phyloP scores from a whole-genome alignment of 2,113 vertebrate species.

The Perca fluviatilis region DNA sequence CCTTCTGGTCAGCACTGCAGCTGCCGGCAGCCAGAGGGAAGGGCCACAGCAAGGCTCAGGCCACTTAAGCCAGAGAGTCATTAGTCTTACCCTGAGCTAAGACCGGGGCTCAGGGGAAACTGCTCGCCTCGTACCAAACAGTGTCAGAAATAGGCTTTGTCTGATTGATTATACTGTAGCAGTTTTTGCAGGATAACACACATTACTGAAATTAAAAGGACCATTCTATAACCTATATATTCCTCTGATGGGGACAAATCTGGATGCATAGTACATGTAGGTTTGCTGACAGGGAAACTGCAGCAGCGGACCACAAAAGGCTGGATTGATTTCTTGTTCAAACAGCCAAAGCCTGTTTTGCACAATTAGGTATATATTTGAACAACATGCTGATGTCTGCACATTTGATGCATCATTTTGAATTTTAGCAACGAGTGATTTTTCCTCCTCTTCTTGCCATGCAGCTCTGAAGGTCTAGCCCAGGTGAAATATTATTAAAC shows the following conservation, averaged over 20 bases:
- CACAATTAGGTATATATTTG: conserved; percentile 69
- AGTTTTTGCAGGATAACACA: conserved; percentile 44
- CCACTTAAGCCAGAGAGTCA: conserved; percentile 63
- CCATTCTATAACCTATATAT: conserved; percentile 14
- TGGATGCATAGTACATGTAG: background rate
- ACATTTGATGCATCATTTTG: conserved; percentile 5
- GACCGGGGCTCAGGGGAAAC: conserved; percentile 40
- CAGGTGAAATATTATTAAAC: conserved; percentile 44
- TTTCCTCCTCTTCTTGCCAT: conserved; percentile 31
- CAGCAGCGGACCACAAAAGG: background rate
- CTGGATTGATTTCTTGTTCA: conserved; percentile 18
- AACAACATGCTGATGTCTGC: conserved; percentile 18
- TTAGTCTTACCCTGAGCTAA: conserved; percentile 67
- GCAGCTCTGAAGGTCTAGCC: conserved; percentile 35
- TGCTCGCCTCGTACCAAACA: conserved; percentile 13
- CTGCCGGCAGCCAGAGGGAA: conserved; percentile 35
- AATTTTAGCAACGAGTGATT: conserved; percentile 26
- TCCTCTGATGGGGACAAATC: conserved; percentile 8
- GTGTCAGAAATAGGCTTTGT: conserved; percentile 40
- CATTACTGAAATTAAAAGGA: conserved; percentile 31
- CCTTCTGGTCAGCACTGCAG: background rate
- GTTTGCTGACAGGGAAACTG: background rate
- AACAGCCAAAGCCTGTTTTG: conserved; percentile 36
- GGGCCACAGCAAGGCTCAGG: conserved; percentile 22
- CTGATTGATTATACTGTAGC: conserved; percentile 59